Percentiles rank a stretch among this genome's conserved stretches.
phyloP scores from a whole-genome alignment of 2,888 invertebrate genomes.

The Tenthredo notha region DNA sequence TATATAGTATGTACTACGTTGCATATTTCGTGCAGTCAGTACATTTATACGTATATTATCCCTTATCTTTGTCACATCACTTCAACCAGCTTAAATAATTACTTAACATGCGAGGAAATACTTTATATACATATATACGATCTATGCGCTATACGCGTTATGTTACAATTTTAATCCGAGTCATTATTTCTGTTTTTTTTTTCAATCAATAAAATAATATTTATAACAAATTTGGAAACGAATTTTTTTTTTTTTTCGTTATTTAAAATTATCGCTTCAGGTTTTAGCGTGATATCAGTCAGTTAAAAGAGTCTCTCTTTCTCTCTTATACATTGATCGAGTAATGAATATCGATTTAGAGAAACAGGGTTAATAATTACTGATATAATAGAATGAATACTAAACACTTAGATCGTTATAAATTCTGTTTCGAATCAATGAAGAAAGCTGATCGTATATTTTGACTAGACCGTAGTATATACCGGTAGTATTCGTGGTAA shows the following conservation, averaged over 20 bases:
- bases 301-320: neutral
- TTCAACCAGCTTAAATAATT: neutral
- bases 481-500: too few species aligned
- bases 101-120: neutral
- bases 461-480: neutral
- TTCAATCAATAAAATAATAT: too few species aligned
- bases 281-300: neutral
- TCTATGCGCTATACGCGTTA: neutral
- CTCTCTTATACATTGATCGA: neutral
- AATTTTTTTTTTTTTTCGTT: too few species aligned
- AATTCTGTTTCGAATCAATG: neutral
- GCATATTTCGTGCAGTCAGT: neutral
- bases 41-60: neutral
- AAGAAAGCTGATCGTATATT: neutral
- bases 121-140: neutral
- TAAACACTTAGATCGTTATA: neutral
- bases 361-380: neutral
- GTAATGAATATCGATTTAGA: neutral
- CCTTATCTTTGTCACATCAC: neutral
- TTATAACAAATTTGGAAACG: too few species aligned
- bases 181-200: neutral
- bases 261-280: too few species aligned
- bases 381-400: neutral
- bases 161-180: neutral
- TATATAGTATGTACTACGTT: neutral